Evolutionary conservation across 2,888 invertebrate species (phyloP).

Genomic region (Drosophila anomalata): DNA sequence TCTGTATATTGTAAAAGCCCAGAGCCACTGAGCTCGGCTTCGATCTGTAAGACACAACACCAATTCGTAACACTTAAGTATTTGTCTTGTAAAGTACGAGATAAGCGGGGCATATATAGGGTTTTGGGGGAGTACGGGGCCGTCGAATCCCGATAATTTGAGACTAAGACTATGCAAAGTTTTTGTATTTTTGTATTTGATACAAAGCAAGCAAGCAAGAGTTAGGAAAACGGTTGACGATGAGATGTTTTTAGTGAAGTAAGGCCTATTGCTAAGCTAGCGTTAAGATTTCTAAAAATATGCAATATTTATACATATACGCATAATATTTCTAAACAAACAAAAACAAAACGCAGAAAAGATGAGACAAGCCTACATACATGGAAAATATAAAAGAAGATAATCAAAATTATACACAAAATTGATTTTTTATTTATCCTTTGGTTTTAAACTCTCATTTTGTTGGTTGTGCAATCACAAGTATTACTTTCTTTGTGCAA

Average conservation of each 20-base stretch:
- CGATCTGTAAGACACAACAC: constrained; percentile 48
- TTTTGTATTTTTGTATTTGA: constrained; percentile 78
- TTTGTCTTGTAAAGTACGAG: constrained; percentile 29
- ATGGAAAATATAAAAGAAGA: constrained; percentile 79
- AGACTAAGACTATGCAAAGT: constrained; percentile 67
- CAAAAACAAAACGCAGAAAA: constrained; percentile 34
- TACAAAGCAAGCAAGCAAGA: constrained; percentile 53
- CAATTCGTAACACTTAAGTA: constrained; percentile 44
- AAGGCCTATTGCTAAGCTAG: constrained; percentile 27
- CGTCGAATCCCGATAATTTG: constrained; percentile 30
- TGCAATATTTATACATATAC: constrained; percentile 68
- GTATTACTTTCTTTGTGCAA: constrained; percentile 27
- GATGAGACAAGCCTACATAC: constrained; percentile 64
- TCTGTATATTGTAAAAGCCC: constrained; percentile 31
- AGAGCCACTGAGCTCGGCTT: constrained; percentile 8
- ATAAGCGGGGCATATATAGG: constrained; percentile 1
- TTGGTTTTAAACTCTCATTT: constrained; percentile 43
- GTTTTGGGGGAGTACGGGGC: constrained; percentile 17
- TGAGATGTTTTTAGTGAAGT: constrained; percentile 32
- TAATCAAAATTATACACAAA: constrained; percentile 74
- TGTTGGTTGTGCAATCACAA: constrained; percentile 58
- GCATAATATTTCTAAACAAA: constrained; percentile 42
- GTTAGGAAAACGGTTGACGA: constrained; percentile 40
- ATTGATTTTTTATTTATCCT: constrained; percentile 64
- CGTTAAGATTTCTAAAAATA: constrained; percentile 66